Evolutionary conservation across 2,113 vertebrate genomes (phyloP).

Genomic region (Tenebrosternarchus preto): DNA sequence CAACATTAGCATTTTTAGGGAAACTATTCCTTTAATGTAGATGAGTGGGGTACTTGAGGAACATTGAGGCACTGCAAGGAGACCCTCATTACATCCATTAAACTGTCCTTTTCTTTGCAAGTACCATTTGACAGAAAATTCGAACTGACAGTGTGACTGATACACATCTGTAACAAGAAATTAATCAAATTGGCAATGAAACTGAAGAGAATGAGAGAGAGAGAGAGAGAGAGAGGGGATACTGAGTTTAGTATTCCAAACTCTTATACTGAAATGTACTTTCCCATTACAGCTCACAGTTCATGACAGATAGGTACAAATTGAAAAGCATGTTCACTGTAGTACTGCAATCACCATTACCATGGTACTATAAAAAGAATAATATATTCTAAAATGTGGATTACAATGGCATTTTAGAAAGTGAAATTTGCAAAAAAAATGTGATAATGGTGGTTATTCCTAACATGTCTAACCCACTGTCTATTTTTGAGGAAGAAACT

Average conservation of each 20-base stretch:
- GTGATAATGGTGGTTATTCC: background rate
- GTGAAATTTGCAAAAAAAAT: background rate
- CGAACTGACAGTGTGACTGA: constrained; percentile 44
- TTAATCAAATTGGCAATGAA: constrained; percentile 36
- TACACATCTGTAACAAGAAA: constrained; percentile 46
- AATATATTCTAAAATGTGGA: background rate
- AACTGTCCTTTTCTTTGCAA: background rate
- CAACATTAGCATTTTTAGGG: background rate
- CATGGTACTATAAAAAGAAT: background rate
- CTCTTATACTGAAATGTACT: too few relatives aligned
- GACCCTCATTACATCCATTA: constrained; percentile 9
- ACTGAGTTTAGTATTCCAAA: too few relatives aligned
- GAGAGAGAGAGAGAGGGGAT: too few relatives aligned
- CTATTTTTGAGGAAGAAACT: background rate
- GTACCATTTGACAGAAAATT: constrained; percentile 33
- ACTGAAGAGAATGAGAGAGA: background rate
- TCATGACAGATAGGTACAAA: too few relatives aligned
- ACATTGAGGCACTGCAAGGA: background rate
- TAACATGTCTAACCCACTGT: background rate
- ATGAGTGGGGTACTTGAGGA: background rate
- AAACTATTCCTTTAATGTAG: background rate
- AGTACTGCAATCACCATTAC: background rate
- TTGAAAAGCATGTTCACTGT: background rate
- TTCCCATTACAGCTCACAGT: too few relatives aligned
- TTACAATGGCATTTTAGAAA: background rate